These are phyloP conservation scores for Python bivittatus DNA, from an alignment of 2,113 vertebrate genomes.

Conservation along the genomic window DNA sequence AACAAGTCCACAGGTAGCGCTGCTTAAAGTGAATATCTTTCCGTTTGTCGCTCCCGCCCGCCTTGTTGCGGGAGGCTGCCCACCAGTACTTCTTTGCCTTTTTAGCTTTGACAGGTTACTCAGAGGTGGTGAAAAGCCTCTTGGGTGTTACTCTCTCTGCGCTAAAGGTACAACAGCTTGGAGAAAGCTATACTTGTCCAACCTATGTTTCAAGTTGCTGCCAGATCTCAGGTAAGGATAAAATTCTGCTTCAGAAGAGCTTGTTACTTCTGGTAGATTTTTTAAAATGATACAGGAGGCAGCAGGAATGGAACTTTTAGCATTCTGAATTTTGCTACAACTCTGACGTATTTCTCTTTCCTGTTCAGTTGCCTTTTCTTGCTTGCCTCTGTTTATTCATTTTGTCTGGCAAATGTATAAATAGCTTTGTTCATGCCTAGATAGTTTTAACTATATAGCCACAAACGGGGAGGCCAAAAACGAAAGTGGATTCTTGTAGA, in stretches of 20 bases:
- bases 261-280: not conserved
- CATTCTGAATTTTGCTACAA: not conserved
- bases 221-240: conserved; percentile 26
- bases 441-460: not conserved
- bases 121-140: conserved; percentile 1
- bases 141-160: not conserved
- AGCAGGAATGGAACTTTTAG: not conserved
- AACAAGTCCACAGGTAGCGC: not conserved
- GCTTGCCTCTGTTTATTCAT: not conserved
- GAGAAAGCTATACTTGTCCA: conserved; percentile 3
- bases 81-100: not conserved
- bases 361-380: not conserved
- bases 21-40: not conserved
- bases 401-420: not conserved
- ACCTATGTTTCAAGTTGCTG: not conserved
- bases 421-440: not conserved
- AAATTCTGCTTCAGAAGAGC: not conserved
- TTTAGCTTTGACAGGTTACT: not conserved
- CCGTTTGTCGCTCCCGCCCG: not conserved
- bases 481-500: not conserved
- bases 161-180: conserved; percentile 6
- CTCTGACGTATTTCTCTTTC: not conserved
- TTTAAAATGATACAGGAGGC: not conserved
- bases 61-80: not conserved
- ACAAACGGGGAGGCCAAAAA: not conserved